A percentile compares a stretch with the other conserved stretches of the same genome.
phyloP scores from a whole-genome alignment of 2,113 vertebrate genomes.

The Pyxicephalus adspersus region DNA sequence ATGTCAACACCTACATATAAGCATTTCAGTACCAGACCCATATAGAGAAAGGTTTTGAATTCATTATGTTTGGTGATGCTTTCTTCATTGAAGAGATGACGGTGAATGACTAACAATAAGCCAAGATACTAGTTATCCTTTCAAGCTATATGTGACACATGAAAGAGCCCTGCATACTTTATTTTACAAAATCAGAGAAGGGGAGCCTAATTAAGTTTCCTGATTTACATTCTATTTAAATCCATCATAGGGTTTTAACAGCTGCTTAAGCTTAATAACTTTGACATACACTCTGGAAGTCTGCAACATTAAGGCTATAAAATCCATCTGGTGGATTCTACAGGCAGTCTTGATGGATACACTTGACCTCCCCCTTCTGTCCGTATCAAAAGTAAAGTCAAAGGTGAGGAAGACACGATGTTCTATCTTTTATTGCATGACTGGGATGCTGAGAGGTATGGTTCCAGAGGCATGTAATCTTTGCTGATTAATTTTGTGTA shows the following conservation, averaged over 20 bases:
- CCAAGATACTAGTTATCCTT: conserved; percentile 39
- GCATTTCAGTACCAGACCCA: neutral
- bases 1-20: conserved; percentile 5
- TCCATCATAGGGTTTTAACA: conserved; percentile 36
- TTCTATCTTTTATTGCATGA: conserved; percentile 24
- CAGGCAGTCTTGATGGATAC: conserved; percentile 17
- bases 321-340: conserved; percentile 22
- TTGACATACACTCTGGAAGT: conserved; percentile 8
- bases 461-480: conserved; percentile 6
- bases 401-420: conserved; percentile 2
- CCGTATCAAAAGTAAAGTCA: conserved; percentile 42
- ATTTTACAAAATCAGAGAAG: conserved; percentile 28
- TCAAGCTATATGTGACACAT: conserved; percentile 41
- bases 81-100: conserved; percentile 1
- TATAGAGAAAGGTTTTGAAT: neutral
- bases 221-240: conserved; percentile 48
- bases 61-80: neutral
- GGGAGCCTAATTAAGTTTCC: conserved; percentile 42
- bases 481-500: conserved; percentile 11
- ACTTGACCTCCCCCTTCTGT: conserved; percentile 33
- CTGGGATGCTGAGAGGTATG: neutral
- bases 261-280: conserved; percentile 27
- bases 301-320: conserved; percentile 7
- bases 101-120: conserved; percentile 33
- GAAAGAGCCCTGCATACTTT: conserved; percentile 36